These are phyloP conservation scores for Lutraria lutraria DNA, from an alignment of 2,888 invertebrate genomes.

Conservation along the genomic window DNA sequence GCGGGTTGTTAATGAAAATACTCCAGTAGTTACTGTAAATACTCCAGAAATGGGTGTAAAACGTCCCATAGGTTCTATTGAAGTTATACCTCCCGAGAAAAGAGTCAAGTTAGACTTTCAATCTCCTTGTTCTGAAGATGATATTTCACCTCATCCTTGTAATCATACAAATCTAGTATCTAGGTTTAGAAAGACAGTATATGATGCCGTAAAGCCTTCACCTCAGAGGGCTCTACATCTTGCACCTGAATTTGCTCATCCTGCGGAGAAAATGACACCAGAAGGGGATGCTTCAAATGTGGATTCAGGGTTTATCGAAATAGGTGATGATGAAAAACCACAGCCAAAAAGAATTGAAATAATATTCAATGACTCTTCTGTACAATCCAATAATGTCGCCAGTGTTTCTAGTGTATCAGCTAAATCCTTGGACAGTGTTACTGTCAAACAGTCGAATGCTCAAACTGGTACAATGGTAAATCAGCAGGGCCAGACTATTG, in stretches of 20 bases:
- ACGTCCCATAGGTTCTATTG: constrained; percentile 51
- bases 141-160: constrained; percentile 52
- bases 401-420: background rate
- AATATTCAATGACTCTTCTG: constrained; percentile 56
- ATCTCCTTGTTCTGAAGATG: constrained; percentile 73
- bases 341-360: constrained; percentile 62
- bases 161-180: constrained; percentile 55
- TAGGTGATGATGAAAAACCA: constrained; percentile 20
- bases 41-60: constrained; percentile 57
- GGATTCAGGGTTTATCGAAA: constrained; percentile 14
- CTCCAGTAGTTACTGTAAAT: constrained; percentile 63
- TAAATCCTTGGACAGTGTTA: background rate
- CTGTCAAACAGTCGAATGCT: constrained; percentile 27
- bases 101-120: constrained; percentile 75
- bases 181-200: constrained; percentile 60
- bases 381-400: constrained; percentile 20
- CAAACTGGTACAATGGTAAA: constrained; percentile 7
- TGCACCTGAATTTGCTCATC: constrained; percentile 73
- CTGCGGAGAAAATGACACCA: constrained; percentile 54
- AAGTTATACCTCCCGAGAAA: constrained; percentile 71
- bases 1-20: constrained; percentile 68
- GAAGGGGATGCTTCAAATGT: constrained; percentile 61
- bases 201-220: constrained; percentile 66
- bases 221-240: constrained; percentile 78
- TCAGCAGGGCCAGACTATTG: constrained; percentile 20